Conservation (phyloP, 2,797 vertebrate species). For the Distichodus sexfasciatus region DNA sequence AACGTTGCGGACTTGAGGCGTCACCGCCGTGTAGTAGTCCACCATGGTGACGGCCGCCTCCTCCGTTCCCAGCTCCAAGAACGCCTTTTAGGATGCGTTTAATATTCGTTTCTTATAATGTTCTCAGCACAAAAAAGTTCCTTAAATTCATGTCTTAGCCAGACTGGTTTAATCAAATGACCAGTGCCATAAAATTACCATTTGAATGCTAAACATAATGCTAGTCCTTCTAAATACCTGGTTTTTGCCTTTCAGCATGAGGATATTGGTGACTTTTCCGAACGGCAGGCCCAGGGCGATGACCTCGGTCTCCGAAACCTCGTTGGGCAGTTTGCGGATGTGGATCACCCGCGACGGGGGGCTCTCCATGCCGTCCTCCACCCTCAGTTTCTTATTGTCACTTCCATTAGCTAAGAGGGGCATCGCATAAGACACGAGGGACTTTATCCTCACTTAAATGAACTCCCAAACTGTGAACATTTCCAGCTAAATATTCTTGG, state of each 20-base stretch:
- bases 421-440: no score
- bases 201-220: background rate
- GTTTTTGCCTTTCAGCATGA: slow-evolving; percentile 99
- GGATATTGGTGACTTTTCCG: slow-evolving; percentile 97
- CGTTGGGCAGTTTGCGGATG: slow-evolving; percentile 94
- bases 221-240: slow-evolving; percentile 75
- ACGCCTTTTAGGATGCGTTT: no score
- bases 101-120: no score
- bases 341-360: slow-evolving; percentile 95
- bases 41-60: slow-evolving; percentile 98
- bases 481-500: no score
- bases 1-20: slow-evolving; percentile 92
- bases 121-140: no score
- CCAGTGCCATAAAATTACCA: background rate
- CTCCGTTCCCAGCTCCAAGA: slow-evolving; percentile 95
- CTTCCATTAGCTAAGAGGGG: slow-evolving; percentile 87
- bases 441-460: no score
- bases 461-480: no score
- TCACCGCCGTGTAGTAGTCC: slow-evolving; percentile 94
- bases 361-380: slow-evolving; percentile 89
- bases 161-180: no score
- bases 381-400: slow-evolving; percentile 96
- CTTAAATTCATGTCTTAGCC: no score
- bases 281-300: slow-evolving; percentile 96
- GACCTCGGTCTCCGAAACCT: slow-evolving; percentile 97